Evolutionary conservation across 2,888 invertebrate genomes (phyloP).

Genomic region (Tribolium freemani): DNA sequence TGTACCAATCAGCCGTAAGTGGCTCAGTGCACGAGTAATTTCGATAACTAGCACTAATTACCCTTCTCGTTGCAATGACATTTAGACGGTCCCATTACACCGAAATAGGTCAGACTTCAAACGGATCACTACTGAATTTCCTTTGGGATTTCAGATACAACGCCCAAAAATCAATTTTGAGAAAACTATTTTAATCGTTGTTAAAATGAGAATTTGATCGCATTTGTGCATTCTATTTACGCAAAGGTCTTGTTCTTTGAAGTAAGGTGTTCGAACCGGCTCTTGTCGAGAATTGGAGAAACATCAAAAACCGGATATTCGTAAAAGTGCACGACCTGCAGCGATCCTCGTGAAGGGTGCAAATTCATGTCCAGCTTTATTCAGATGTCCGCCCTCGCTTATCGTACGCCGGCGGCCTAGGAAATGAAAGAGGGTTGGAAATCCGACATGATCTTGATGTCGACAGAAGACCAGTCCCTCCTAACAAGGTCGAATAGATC

Average conservation of each 20-base stretch:
- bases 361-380: constrained; percentile 61
- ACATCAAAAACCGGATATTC: constrained; percentile 49
- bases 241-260: background rate
- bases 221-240: background rate
- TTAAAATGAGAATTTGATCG: too few species aligned
- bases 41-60: constrained; percentile 16
- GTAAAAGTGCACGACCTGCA: constrained; percentile 44
- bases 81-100: constrained; percentile 1
- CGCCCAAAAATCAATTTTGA: too few species aligned
- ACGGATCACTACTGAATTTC: background rate
- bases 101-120: constrained; percentile 5
- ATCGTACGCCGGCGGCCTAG: constrained; percentile 56
- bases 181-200: too few species aligned
- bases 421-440: constrained; percentile 63
- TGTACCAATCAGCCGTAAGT: background rate
- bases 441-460: constrained; percentile 62
- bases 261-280: background rate
- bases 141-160: constrained; percentile 3
- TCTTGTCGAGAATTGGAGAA: constrained; percentile 8
- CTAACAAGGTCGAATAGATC: constrained; percentile 56
- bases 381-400: constrained; percentile 58
- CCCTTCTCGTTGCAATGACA: constrained; percentile 10
- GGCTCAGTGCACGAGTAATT: background rate
- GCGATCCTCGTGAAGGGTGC: constrained; percentile 55
- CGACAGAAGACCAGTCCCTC: constrained; percentile 56